phyloP scores from a whole-genome alignment of 2,113 vertebrate species.

The human region DNA sequence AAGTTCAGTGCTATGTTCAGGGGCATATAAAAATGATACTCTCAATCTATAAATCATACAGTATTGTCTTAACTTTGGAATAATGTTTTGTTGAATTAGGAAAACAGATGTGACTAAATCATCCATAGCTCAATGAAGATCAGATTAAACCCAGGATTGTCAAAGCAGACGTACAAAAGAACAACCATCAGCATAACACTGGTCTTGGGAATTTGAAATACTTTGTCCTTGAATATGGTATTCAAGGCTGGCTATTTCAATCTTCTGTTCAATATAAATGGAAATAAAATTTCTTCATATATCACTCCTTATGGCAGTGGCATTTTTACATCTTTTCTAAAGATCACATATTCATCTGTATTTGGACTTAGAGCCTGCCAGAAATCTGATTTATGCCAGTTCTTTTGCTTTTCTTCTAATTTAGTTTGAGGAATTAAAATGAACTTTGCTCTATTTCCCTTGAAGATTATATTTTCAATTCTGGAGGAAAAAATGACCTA shows the following conservation, averaged over 20 bases:
- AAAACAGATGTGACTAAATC: constrained; percentile 63
- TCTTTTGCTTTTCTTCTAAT: constrained; percentile 36
- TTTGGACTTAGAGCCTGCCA: neutral
- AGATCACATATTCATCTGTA: constrained; percentile 48
- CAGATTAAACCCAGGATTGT: constrained; percentile 17
- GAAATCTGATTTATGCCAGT: neutral
- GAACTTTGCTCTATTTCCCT: neutral
- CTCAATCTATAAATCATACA: constrained; percentile 34
- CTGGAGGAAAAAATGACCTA: neutral
- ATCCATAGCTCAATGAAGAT: constrained; percentile 35
- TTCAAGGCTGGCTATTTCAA: constrained; percentile 37
- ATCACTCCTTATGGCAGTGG: constrained; percentile 39
- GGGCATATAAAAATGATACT: constrained; percentile 37
- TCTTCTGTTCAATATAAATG: constrained; percentile 62
- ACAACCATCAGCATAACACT: constrained; percentile 7
- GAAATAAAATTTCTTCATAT: constrained; percentile 55
- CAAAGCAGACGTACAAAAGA: constrained; percentile 22
- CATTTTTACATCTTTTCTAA: constrained; percentile 48
- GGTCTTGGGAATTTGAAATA: neutral
- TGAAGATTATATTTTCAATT: neutral
- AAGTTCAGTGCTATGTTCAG: constrained; percentile 16
- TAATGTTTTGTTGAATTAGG: constrained; percentile 52
- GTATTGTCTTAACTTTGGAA: constrained; percentile 67
- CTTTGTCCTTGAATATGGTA: constrained; percentile 44
- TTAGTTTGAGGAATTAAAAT: constrained; percentile 49